Conservation (phyloP, 2,113 vertebrate species). For the Tachuris rubrigastra region DNA sequence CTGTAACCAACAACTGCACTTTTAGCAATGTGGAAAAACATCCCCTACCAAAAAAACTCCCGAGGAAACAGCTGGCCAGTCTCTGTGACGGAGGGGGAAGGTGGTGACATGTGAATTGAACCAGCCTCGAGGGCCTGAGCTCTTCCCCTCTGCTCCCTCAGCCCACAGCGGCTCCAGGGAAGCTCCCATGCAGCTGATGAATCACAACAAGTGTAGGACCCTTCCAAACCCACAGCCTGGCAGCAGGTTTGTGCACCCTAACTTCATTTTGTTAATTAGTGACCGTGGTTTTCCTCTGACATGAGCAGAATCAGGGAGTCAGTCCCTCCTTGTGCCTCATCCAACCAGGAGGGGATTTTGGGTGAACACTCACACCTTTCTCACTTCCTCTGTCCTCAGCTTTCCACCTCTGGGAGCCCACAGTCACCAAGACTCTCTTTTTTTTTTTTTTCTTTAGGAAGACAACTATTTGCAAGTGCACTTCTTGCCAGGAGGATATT, state of each 20-base stretch:
- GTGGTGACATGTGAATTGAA: not conserved
- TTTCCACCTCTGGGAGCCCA: not conserved
- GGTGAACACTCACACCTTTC: not conserved
- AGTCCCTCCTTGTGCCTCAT: not conserved
- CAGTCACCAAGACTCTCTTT: not conserved
- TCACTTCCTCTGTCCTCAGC: not conserved
- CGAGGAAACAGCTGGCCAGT: not conserved
- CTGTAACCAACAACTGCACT: not conserved
- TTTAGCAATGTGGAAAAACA: not conserved
- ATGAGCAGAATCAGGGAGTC: not conserved
- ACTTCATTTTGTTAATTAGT: not conserved
- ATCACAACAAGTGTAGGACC: fast-evolving
- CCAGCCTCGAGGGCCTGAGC: not conserved
- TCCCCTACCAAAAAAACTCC: not conserved
- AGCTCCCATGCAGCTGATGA: not conserved
- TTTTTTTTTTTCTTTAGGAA: not conserved
- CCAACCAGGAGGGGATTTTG: not conserved
- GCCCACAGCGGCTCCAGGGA: not conserved
- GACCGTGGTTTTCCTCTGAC: not conserved
- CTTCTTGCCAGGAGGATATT: not conserved
- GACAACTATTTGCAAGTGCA: not conserved
- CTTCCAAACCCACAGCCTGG: not conserved
- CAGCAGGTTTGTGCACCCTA: not conserved
- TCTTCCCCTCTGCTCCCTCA: not conserved
- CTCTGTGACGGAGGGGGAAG: not conserved